These are phyloP conservation scores for Xestoiulus laeticollis DNA, from an alignment of 2,888 invertebrate genomes.

Conservation along the genomic window DNA sequence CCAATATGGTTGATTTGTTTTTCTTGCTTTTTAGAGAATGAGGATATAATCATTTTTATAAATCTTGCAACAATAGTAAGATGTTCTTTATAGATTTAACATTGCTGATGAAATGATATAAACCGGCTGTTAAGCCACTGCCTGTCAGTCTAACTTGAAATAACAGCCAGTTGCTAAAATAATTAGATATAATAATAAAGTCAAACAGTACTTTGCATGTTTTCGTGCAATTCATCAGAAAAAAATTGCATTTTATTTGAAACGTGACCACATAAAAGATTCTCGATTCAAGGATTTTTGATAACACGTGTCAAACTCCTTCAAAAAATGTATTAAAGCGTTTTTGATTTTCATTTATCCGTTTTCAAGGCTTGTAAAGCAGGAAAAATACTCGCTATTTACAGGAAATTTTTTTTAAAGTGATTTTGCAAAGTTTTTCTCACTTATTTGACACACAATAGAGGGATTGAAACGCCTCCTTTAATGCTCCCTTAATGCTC, in stretches of 20 bases:
- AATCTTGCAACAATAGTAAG: not conserved
- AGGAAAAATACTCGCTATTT: not conserved
- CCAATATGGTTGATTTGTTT: too few relatives aligned
- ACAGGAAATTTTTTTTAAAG: not conserved
- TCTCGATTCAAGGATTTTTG: not conserved
- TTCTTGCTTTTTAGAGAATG: too few relatives aligned
- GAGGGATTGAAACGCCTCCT: too few relatives aligned
- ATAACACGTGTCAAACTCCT: not conserved
- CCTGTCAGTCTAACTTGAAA: not conserved
- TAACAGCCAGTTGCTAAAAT: not conserved
- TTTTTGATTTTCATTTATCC: not conserved
- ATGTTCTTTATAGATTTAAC: not conserved
- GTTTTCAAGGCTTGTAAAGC: not conserved
- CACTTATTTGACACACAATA: not conserved
- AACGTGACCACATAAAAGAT: not conserved
- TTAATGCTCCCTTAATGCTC: too few relatives aligned
- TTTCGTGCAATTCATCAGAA: not conserved
- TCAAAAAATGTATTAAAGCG: not conserved
- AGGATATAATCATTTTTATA: too few relatives aligned
- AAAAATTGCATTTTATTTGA: not conserved
- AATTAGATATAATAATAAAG: not conserved
- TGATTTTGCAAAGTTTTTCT: slow-evolving; percentile 15
- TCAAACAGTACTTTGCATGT: not conserved
- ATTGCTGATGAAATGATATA: slow-evolving; percentile 20
- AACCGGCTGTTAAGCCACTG: not conserved